Conservation (phyloP, 30 jellyfish, hydroid and myxozoan genomes). For the Pseudorhiza aurosa region DNA sequence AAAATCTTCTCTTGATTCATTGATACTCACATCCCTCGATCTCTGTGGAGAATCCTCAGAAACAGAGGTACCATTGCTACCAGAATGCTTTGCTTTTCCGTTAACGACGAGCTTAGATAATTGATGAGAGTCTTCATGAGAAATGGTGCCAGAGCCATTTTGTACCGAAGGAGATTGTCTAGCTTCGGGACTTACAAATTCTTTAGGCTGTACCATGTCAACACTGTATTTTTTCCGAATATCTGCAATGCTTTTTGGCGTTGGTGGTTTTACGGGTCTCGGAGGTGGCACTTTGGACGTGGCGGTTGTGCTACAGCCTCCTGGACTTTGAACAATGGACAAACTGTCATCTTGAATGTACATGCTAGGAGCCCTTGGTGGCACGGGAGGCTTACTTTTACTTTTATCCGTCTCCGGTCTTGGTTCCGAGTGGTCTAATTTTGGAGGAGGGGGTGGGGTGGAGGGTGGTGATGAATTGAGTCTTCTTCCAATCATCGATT, state of each 20-base stretch:
- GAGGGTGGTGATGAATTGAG: conserved; percentile 67
- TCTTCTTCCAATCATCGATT: conserved; percentile 46
- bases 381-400: conserved; percentile 61
- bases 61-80: background rate
- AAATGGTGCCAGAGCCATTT: background rate
- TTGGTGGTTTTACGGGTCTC: conserved; percentile 46
- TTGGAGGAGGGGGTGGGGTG: conserved; percentile 84
- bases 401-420: background rate
- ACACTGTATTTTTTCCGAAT: background rate
- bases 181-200: background rate
- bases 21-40: background rate
- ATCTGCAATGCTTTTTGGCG: background rate
- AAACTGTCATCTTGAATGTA: conserved; percentile 22
- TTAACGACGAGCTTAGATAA: background rate
- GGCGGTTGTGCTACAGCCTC: background rate
- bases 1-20: background rate
- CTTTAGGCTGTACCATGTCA: background rate
- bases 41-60: background rate
- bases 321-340: conserved; percentile 9
- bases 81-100: background rate
- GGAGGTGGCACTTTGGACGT: conserved; percentile 37
- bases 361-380: conserved; percentile 78
- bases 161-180: background rate
- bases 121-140: background rate
- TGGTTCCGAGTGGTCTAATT: background rate